phyloP scores from a whole-genome alignment of 2,113 vertebrate genomes.

The Anguilla rostrata region DNA sequence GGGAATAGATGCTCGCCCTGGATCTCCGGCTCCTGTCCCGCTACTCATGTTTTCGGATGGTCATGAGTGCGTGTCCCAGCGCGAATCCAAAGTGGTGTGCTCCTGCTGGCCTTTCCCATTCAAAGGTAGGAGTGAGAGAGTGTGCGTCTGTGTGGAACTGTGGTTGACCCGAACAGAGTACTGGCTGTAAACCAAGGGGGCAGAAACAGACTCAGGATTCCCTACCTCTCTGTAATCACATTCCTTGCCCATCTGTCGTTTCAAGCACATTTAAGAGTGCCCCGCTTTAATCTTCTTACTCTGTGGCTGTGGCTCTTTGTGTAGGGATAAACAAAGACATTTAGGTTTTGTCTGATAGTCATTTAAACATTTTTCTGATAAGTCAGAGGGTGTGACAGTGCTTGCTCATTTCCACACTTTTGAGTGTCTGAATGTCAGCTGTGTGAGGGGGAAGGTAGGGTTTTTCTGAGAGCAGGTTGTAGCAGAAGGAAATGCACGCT shows the following conservation, averaged over 20 bases:
- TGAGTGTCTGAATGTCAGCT: neutral
- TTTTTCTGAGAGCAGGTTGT: neutral
- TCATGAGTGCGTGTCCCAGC: slow-evolving; percentile 20
- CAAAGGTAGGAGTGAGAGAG: slow-evolving; percentile 47
- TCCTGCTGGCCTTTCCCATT: slow-evolving; percentile 46
- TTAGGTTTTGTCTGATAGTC: neutral
- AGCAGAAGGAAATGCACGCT: neutral
- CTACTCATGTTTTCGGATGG: slow-evolving; percentile 31
- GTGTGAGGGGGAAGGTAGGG: neutral
- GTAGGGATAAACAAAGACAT: neutral
- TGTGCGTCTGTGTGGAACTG: neutral
- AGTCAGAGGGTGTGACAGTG: neutral
- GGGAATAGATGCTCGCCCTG: slow-evolving; percentile 28
- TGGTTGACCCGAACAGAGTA: neutral
- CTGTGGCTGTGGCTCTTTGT: neutral
- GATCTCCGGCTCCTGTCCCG: slow-evolving; percentile 15
- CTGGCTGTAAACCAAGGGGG: no score
- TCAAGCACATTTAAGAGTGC: no score
- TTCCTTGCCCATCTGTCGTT: neutral
- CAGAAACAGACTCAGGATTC: neutral
- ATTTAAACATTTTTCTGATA: neutral
- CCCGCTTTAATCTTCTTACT: neutral
- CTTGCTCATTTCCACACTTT: neutral
- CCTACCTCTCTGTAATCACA: neutral
- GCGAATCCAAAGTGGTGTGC: slow-evolving; percentile 40